Evolutionary conservation across 2,797 vertebrate genomes (phyloP), one percentile per base, ranked within the genome.

Genomic region (Myripristis jacobus): DNA sequence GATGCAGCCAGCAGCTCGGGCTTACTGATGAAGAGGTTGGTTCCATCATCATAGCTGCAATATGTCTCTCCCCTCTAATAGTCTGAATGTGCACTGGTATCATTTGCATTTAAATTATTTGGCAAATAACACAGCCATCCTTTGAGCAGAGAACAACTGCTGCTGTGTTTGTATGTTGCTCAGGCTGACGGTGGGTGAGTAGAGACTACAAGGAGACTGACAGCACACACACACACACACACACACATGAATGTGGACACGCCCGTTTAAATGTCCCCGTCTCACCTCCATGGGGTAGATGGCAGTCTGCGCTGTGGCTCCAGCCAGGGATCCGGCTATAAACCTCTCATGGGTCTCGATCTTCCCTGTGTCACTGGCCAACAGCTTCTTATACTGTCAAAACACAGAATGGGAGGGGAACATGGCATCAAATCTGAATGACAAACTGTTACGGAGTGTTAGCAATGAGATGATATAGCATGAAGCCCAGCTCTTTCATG

Each of bases 201-300:
- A 41, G 12, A 13, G 6, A 44, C 36, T 13, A 10, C 34, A 48
- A 2, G 12, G 4, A 3, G 31, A 25, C 8, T 6, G n/a, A 36
- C 2, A 13, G 15, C 11, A 41, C 36, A 13, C 36, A 41, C 12
- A 4, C n/a, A 24, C 1, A 9, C 8, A 8, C 3, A 56, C 16
- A 34, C 21, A 27, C 16, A 65, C 15, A 16, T 3, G 6, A 3
- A 29, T 6, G 6, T 6, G 6, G 3, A 29, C 18, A 64, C 2
- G 15, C 54, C 15, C 43, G 8, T 21, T 47, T 25, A 41, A 46
- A 22, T 38, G 13, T 53, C 10, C 34, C 13, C 19, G 43, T 60
- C 77, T 91, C 88, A 97, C 97, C 95, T 98, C 97, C 97, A 98
- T 96, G 48, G 97, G 97, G 79, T 98, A 99, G 87, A 99, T 99